Conservation (phyloP, 2,888 invertebrate species). For the Andrena dorsata region DNA sequence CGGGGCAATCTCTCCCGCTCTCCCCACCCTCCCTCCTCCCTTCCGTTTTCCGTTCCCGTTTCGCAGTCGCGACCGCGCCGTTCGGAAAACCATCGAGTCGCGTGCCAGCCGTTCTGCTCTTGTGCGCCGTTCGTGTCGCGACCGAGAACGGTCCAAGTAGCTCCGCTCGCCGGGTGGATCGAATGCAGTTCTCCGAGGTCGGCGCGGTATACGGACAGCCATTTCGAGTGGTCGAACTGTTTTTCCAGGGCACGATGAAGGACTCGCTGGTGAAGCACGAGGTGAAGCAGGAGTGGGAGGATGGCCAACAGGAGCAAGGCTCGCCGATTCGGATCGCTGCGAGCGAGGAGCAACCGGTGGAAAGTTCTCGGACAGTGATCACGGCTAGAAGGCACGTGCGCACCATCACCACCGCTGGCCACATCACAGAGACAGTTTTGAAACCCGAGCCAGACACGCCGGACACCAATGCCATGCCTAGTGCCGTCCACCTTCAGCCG, state of each 20-base stretch:
- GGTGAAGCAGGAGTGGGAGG: constrained; percentile 82
- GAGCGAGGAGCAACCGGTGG: constrained; percentile 72
- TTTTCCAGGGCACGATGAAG: constrained; percentile 81
- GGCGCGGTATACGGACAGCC: not conserved
- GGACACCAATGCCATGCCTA: constrained; percentile 61
- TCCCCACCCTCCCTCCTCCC: not conserved
- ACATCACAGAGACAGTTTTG: constrained; percentile 85
- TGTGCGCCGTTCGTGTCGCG: not conserved
- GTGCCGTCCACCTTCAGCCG: constrained; percentile 78
- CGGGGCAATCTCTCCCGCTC: not conserved
- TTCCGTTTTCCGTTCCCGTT: not conserved
- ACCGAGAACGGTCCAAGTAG: not conserved
- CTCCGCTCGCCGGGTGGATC: not conserved
- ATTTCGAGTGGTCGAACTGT: not conserved
- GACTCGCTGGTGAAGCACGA: constrained; percentile 81
- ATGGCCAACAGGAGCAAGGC: constrained; percentile 72
- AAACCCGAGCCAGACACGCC: constrained; percentile 77
- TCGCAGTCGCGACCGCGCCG: constrained; percentile 37
- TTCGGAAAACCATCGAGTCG: constrained; percentile 64
- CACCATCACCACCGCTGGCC: constrained; percentile 88
- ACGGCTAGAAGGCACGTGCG: constrained; percentile 87
- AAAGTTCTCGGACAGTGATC: constrained; percentile 85
- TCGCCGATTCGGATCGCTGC: constrained; percentile 70
- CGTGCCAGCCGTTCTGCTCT: constrained; percentile 63
- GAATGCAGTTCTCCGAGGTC: not conserved